phyloP scores from a whole-genome alignment of 2,797 vertebrate genomes.

The Microctenopoma lineatum region DNA sequence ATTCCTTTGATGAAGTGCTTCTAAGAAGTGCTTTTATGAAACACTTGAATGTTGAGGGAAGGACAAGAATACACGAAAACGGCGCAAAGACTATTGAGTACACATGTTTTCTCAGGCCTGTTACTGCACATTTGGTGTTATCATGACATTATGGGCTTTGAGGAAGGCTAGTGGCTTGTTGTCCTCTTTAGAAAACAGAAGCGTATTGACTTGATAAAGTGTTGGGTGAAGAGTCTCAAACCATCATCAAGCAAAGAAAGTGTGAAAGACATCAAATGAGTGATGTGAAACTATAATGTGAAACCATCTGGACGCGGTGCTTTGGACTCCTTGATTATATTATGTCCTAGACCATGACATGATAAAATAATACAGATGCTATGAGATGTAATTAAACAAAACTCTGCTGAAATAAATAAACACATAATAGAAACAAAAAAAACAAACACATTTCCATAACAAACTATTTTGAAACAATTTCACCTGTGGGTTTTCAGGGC shows the following conservation, averaged over 20 bases:
- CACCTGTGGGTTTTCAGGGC: conserved; percentile 77
- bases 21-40: not conserved
- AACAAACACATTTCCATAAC: not conserved
- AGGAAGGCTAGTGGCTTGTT: conserved; percentile 21
- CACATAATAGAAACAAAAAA: not conserved
- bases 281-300: conserved; percentile 38
- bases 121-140: conserved; percentile 22
- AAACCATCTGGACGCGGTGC: conserved; percentile 38
- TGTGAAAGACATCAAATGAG: conserved; percentile 24
- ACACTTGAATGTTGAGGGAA: conserved; percentile 13
- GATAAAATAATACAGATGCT: not conserved
- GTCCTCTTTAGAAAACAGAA: conserved; percentile 35
- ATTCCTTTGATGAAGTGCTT: conserved; percentile 14
- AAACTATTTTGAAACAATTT: conserved; percentile 24
- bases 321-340: conserved; percentile 5
- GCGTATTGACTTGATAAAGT: conserved; percentile 32
- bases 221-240: conserved; percentile 48
- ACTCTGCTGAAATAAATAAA: not conserved
- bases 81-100: not conserved
- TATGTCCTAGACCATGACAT: not conserved
- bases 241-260: conserved; percentile 48
- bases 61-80: conserved; percentile 10
- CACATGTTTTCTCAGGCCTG: conserved; percentile 10
- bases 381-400: not conserved
- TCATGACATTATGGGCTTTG: conserved; percentile 22